Conservation (phyloP, 1,140 invertebrate species). For the Globodera rostochiensis region DNA sequence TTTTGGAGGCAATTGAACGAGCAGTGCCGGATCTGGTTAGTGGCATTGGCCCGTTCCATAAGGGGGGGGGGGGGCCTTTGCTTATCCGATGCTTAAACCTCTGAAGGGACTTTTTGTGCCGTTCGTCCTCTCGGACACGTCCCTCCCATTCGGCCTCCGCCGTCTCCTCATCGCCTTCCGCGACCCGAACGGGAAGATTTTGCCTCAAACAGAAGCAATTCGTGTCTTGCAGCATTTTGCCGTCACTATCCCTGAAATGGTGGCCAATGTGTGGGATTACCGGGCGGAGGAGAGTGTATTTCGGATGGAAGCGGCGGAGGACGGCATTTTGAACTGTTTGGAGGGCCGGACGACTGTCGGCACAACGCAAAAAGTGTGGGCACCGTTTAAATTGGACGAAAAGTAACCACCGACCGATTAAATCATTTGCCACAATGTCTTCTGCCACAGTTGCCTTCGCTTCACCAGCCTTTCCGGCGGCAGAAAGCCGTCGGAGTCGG, state of each 20-base stretch:
- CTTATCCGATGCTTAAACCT: not conserved
- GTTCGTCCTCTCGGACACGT: not conserved
- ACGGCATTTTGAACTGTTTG: not conserved
- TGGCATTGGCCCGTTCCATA: not conserved
- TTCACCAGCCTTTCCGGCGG: not conserved
- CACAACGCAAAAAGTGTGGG: not conserved
- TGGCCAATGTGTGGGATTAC: conserved; percentile 1
- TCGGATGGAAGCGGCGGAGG: not conserved
- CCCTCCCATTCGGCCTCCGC: not conserved
- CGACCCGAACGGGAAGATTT: not conserved
- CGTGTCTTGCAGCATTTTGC: not conserved
- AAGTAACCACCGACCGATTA: not conserved
- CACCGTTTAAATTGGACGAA: not conserved
- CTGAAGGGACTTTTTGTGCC: not conserved
- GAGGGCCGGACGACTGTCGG: not conserved
- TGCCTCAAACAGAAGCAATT: not conserved
- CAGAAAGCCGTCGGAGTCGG: not conserved
- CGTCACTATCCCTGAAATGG: not conserved
- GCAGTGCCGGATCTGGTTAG: not conserved
- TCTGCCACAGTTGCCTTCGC: not conserved
- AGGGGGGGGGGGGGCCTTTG: not conserved
- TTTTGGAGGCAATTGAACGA: not conserved
- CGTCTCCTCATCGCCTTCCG: not conserved
- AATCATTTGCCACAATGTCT: not conserved
- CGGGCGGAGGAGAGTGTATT: not conserved